Conservation (phyloP, 2,113 vertebrate species). For the Tricholaema leucomelas region DNA sequence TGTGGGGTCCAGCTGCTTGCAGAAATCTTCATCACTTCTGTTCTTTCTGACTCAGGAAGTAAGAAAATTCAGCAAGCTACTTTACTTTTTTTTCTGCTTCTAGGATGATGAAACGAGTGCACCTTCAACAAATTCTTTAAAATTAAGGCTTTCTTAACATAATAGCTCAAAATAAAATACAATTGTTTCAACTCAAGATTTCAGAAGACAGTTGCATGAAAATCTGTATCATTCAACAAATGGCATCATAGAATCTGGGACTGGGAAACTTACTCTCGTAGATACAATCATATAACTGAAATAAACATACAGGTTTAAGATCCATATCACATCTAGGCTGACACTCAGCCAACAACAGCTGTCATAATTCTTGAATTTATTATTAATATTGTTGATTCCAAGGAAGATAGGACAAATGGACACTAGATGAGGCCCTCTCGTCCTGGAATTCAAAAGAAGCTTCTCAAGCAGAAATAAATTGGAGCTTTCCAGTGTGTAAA, state of each 20-base stretch:
- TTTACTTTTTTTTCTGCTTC: not conserved
- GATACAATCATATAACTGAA: not conserved
- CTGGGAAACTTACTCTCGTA: accelerated
- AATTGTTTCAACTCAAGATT: not conserved
- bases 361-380: not conserved
- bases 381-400: not conserved
- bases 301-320: not conserved
- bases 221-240: not conserved
- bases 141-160: not conserved
- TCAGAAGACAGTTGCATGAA: not conserved
- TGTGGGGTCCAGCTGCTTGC: not conserved
- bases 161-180: not conserved
- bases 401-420: not conserved
- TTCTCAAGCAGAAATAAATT: not conserved
- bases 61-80: not conserved
- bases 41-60: not conserved
- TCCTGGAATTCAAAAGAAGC: not conserved
- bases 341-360: not conserved
- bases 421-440: not conserved
- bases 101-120: not conserved
- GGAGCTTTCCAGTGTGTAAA: not conserved
- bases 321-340: not conserved
- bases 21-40: not conserved
- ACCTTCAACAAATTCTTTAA: not conserved
- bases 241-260: not conserved